Conservation (phyloP, 2,113 vertebrate species). For the Pao palembangensis region DNA sequence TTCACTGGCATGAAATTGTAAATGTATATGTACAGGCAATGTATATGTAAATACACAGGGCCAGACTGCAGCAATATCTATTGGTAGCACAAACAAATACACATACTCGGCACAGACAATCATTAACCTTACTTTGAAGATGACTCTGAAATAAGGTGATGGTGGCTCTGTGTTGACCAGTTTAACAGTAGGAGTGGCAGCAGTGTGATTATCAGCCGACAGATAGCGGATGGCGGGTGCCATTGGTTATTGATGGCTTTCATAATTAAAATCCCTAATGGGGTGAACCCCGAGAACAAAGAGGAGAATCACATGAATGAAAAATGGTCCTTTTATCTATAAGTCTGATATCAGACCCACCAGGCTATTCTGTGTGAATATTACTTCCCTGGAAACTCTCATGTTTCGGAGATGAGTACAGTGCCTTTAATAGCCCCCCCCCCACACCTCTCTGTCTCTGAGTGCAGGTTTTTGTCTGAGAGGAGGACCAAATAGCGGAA, state of each 20-base stretch:
- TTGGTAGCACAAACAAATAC: slow-evolving; percentile 2
- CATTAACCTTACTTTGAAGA: slow-evolving; percentile 21
- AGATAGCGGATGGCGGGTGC: slow-evolving; percentile 75
- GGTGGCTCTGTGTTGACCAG: slow-evolving; percentile 5
- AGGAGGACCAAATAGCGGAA: not conserved
- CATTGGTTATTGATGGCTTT: slow-evolving; percentile 77
- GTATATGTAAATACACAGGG: slow-evolving; percentile 48
- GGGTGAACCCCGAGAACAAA: slow-evolving; percentile 64
- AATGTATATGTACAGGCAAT: slow-evolving; percentile 33
- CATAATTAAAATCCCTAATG: slow-evolving; percentile 76
- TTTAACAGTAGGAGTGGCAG: slow-evolving; percentile 53
- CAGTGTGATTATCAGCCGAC: slow-evolving; percentile 64
- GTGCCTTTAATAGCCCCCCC: slow-evolving; percentile 43
- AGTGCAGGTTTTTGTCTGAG: slow-evolving; percentile 12
- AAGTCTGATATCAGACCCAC: slow-evolving; percentile 56
- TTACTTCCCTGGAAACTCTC: slow-evolving; percentile 56
- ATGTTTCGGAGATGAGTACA: slow-evolving; percentile 56
- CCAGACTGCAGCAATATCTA: slow-evolving; percentile 23
- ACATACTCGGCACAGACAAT: slow-evolving; percentile 2
- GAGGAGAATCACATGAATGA: slow-evolving; percentile 70
- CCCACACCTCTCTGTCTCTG: slow-evolving; percentile 4
- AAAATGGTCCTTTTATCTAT: slow-evolving; percentile 71
- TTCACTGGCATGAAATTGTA: slow-evolving; percentile 18
- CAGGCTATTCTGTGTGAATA: slow-evolving; percentile 45
- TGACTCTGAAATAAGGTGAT: slow-evolving; percentile 13